Base-by-base conservation (phyloP, 2,888 invertebrate species). In the Nezara viridula region DNA sequence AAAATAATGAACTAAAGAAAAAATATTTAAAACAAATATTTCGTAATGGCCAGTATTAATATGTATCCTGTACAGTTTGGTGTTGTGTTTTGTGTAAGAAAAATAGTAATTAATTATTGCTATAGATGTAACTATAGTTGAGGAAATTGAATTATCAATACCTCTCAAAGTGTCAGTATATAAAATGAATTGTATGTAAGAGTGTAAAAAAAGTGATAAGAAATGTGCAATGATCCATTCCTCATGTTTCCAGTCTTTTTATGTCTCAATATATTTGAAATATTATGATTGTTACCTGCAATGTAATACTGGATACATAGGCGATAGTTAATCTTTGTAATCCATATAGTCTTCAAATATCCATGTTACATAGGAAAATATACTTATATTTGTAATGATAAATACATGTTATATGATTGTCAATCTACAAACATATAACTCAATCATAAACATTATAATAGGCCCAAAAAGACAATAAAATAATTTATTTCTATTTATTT, bases 381-480 rank as follows among this genome's bases (percentile, higher is more conserved):
- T 88, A 47, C 73, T 77, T 81, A 81, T 88, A 88, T 88, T 88
- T 88, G 50, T 88, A 85, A 77, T 85, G 88, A 44, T 88, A 52
- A 77, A 87, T 37, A 88, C 85, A 85, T 85, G 55, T 50, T 77
- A 85, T 85, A 85, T 88, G 88, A 50, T 88, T 73, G 44, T 81
- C 81, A 32, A 88, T 88, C 49, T 81, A 52, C 55, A 37, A 85
- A 85, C 77, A 52, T 77, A 89, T 89, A 40, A 52, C 32, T 85
- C 81, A 37, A 44, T 40, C 85, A 89, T 86, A 89, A 89, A 85
- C 55, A 89, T 86, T 89, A 89, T 90, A 44, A 90, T 90, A 90
- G 89, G 90, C 90, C 90, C 90, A 73, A 89, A 90, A 91, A 90
- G 91, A 91, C 91, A 91, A 91, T 91, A 91, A 90, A 91, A 90